Evolutionary conservation across 2,113 vertebrate genomes (phyloP).

Genomic region (Atherinomorus stipes): DNA sequence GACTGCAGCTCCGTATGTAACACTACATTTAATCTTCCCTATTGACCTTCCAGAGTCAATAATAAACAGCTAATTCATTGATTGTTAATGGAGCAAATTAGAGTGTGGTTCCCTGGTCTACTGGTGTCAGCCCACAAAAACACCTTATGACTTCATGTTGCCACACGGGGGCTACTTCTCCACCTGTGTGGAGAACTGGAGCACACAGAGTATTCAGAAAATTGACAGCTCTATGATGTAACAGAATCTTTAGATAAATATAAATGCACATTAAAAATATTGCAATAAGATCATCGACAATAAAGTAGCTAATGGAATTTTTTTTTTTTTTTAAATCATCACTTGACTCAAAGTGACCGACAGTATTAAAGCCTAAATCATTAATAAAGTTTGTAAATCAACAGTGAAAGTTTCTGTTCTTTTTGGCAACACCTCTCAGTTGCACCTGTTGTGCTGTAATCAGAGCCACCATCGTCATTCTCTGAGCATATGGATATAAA

Average conservation of each 20-base stretch:
- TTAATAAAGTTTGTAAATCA: too few species aligned
- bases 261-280: too few species aligned
- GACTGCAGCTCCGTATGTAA: constrained; percentile 5
- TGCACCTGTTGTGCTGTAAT: background rate
- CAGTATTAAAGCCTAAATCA: too few species aligned
- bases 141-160: constrained; percentile 92
- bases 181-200: constrained; percentile 87
- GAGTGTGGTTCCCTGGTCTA: constrained; percentile 83
- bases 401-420: background rate
- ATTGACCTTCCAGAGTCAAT: constrained; percentile 4
- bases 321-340: background rate
- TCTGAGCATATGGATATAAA: background rate
- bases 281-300: too few species aligned
- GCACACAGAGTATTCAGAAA: constrained; percentile 7
- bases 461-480: background rate
- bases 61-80: constrained; percentile 20
- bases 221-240: background rate
- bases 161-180: constrained; percentile 89
- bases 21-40: background rate
- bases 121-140: constrained; percentile 92
- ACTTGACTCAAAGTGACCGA: too few species aligned
- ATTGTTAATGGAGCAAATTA: constrained; percentile 31
- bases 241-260: too few species aligned
- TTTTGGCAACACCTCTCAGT: background rate
- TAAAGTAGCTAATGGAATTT: too few species aligned